These are phyloP conservation scores for Furcula furcula DNA, from an alignment of 2,888 invertebrate species.

Conservation along the genomic window DNA sequence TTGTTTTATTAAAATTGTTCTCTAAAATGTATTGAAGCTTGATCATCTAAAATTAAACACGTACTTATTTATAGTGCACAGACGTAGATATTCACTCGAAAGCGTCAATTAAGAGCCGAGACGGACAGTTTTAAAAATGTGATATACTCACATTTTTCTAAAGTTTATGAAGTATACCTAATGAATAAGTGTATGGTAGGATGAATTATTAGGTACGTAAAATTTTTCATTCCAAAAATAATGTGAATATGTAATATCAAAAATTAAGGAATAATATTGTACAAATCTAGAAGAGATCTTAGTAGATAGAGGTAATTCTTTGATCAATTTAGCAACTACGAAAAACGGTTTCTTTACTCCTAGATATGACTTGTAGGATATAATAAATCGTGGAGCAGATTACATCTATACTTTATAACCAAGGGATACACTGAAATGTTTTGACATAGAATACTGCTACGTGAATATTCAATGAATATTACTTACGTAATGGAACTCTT, in stretches of 20 bases:
- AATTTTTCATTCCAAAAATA: constrained; percentile 3
- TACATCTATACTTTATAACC: no score
- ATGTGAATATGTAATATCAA: neutral
- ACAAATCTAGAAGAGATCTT: no score
- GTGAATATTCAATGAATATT: no score
- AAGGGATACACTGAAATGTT: no score
- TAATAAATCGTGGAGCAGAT: no score
- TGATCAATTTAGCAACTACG: no score
- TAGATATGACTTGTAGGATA: no score
- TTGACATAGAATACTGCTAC: no score
- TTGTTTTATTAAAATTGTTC: constrained; percentile 33
- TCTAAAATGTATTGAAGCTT: constrained; percentile 38
- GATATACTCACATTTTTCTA: no score
- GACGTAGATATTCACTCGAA: constrained; percentile 29
- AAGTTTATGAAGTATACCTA: constrained; percentile 21
- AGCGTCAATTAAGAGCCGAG: constrained; percentile 26
- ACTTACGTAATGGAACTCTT: constrained; percentile 28
- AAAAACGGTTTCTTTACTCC: no score
- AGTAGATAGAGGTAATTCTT: no score
- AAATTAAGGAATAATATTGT: neutral
- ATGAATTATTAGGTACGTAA: constrained; percentile 18
- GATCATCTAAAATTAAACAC: constrained; percentile 44
- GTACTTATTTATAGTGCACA: constrained; percentile 37
- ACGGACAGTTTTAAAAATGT: constrained; percentile 25
- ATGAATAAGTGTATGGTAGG: constrained; percentile 11